These are phyloP conservation scores for Neocloeon triangulifer DNA, from an alignment of 1,140 invertebrate species.

Conservation along the genomic window DNA sequence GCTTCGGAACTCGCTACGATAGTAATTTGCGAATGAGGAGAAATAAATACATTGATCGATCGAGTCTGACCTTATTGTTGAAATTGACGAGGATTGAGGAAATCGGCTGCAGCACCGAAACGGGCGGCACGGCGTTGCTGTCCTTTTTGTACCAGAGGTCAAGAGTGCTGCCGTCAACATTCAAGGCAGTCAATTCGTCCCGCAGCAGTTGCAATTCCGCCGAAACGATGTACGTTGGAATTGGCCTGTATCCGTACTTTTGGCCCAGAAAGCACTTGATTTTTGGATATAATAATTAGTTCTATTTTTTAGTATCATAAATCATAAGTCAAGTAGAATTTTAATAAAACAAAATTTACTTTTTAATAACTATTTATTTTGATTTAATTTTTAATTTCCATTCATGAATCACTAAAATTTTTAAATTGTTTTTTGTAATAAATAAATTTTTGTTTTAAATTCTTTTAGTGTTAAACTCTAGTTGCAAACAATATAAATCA, in stretches of 20 bases:
- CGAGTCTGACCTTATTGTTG: slow-evolving; percentile 70
- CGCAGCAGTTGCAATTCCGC: slow-evolving; percentile 77
- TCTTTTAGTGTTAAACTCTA: too few species aligned
- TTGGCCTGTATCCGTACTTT: slow-evolving; percentile 94
- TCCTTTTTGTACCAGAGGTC: slow-evolving; percentile 95
- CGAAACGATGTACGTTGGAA: slow-evolving; percentile 84
- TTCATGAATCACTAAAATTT: too few species aligned
- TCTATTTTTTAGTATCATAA: too few species aligned
- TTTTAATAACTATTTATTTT: too few species aligned
- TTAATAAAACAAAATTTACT: too few species aligned
- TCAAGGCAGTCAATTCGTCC: slow-evolving; percentile 51
- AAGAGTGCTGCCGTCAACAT: slow-evolving; percentile 59
- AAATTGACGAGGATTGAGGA: slow-evolving; percentile 94
- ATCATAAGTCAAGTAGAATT: too few species aligned
- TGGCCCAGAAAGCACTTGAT: slow-evolving; percentile 79
- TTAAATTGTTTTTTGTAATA: too few species aligned
- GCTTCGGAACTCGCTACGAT: slow-evolving; percentile 76
- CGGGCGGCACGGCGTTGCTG: slow-evolving; percentile 78
- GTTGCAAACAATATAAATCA: too few species aligned
- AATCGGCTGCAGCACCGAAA: slow-evolving; percentile 87
- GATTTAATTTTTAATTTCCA: too few species aligned
- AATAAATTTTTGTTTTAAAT: too few species aligned
- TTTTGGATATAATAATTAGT: too few species aligned
- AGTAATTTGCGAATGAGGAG: slow-evolving; percentile 13
- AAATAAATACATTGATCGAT: neutral